These are phyloP conservation scores for Drosophila pruinosa DNA, from an alignment of 1,140 invertebrate species.

Conservation along the genomic window DNA sequence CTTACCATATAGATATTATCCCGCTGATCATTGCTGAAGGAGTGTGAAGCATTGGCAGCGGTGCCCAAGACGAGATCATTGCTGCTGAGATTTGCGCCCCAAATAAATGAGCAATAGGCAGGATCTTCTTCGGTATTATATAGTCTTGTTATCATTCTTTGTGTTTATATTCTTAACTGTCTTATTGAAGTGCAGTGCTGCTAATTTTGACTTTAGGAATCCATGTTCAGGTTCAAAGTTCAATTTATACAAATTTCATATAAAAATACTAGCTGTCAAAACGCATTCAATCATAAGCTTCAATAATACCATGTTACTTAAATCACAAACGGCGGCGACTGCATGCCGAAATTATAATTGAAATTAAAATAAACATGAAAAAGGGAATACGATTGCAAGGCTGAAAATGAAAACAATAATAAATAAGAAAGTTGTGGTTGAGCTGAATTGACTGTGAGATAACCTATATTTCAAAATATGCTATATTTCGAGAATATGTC, in stretches of 20 bases:
- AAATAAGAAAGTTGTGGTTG: too few species aligned
- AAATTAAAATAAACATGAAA: neutral
- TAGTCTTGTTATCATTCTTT: conserved; percentile 77
- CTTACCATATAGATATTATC: conserved; percentile 77
- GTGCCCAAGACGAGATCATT: conserved; percentile 41
- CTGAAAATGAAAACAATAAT: too few species aligned
- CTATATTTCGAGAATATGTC: too few species aligned
- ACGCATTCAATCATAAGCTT: neutral
- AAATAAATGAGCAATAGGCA: conserved; percentile 75
- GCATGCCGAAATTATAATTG: neutral
- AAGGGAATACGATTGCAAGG: neutral
- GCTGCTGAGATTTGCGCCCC: conserved; percentile 70
- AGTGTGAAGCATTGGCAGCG: conserved; percentile 36
- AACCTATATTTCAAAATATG: too few species aligned
- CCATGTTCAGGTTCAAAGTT: conserved; percentile 40
- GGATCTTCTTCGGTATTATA: conserved; percentile 80
- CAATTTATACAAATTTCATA: conserved; percentile 60
- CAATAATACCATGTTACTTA: conserved; percentile 51
- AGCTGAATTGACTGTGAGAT: too few species aligned
- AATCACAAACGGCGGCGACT: conserved; percentile 17
- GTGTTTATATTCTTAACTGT: neutral
- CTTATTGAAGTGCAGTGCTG: neutral
- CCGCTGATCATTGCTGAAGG: conserved; percentile 55
- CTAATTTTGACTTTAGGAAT: conserved; percentile 18
- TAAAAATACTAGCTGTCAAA: neutral